Conservation (phyloP, 2,888 invertebrate species). For the Celastrina argiolus region DNA sequence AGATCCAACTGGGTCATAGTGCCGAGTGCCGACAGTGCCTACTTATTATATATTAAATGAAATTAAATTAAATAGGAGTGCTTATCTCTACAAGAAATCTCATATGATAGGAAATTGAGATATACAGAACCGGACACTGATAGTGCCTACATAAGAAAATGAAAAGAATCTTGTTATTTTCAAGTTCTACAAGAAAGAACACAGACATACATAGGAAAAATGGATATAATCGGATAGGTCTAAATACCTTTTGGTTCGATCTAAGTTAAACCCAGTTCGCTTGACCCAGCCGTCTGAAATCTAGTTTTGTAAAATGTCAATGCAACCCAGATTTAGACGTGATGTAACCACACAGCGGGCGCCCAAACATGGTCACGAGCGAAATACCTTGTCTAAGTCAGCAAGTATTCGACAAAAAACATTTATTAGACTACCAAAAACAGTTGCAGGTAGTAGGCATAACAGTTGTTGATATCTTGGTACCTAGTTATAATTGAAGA, state of each 20-base stretch:
- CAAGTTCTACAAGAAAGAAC: no score
- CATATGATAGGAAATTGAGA: no score
- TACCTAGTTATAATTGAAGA: no score
- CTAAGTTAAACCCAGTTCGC: not conserved
- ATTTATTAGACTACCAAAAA: not conserved
- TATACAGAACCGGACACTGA: no score
- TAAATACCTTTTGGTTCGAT: not conserved
- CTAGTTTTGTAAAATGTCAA: constrained; percentile 21
- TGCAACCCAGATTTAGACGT: constrained; percentile 11
- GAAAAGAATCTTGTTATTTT: no score
- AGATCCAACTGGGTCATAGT: no score
- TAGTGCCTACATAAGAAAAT: no score
- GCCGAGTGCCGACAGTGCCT: no score
- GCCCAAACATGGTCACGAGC: not conserved
- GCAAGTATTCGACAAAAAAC: not conserved
- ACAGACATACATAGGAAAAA: not conserved
- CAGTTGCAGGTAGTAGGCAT: not conserved
- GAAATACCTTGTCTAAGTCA: not conserved
- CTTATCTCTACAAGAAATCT: no score
- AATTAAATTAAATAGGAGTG: no score
- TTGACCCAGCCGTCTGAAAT: constrained; percentile 5
- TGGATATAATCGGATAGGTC: not conserved
- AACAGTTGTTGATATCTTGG: no score
- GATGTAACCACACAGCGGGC: constrained; percentile 3
- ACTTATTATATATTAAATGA: no score